Percentiles rank a stretch among this genome's conserved stretches.
phyloP scores from a whole-genome alignment of 2,113 vertebrate species.

The Callorhinus ursinus region DNA sequence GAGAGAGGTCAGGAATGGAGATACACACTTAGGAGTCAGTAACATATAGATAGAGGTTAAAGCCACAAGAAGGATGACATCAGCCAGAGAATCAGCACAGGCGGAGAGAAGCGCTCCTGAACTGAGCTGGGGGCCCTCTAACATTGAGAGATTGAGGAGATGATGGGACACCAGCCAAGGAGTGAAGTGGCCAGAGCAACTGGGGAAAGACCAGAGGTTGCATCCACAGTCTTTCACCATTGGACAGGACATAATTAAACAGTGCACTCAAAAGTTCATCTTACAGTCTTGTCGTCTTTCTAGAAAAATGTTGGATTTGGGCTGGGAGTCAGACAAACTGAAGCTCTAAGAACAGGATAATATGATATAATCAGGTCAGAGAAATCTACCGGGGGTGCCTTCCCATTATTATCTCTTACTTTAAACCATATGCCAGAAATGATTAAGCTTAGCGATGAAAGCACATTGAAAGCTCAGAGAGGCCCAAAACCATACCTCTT shows the following conservation, averaged over 20 bases:
- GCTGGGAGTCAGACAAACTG: neutral
- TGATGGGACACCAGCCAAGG: no score
- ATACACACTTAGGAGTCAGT: neutral
- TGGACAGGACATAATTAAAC: neutral
- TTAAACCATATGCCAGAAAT: neutral
- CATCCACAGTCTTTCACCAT: neutral
- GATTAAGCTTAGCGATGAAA: neutral
- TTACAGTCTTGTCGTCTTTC: neutral
- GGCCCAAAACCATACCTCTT: neutral
- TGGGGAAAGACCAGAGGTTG: neutral
- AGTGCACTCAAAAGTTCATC: neutral
- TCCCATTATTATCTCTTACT: neutral
- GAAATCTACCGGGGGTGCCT: neutral
- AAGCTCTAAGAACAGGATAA: neutral
- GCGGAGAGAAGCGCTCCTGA: neutral
- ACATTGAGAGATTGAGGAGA: neutral
- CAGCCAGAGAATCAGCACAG: neutral
- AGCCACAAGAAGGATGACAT: neutral
- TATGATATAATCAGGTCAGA: neutral
- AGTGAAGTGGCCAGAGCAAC: neutral
- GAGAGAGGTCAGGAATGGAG: neutral
- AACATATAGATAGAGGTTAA: neutral
- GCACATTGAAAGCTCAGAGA: neutral
- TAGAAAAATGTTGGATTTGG: neutral
- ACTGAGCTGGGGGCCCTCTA: neutral